These are phyloP conservation scores for Dipodomys ordii DNA, from an alignment of 2,113 vertebrate genomes.

Conservation along the genomic window DNA sequence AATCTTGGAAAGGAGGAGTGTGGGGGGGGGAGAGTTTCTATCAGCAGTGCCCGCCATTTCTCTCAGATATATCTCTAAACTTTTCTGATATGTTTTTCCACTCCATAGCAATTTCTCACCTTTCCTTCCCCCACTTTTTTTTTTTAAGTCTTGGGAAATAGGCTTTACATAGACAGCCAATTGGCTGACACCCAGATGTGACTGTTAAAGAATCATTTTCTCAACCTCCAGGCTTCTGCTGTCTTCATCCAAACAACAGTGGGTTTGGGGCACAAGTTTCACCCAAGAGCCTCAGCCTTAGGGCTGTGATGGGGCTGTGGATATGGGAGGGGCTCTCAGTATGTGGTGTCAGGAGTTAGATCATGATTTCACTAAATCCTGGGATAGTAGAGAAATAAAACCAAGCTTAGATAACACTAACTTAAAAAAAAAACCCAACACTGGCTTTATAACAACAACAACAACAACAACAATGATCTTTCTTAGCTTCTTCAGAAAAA, in stretches of 20 bases:
- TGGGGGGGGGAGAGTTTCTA: conserved; percentile 80
- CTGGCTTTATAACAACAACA: neutral
- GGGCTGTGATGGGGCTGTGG: neutral
- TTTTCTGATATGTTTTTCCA: conserved; percentile 84
- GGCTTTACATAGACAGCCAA: conserved; percentile 76
- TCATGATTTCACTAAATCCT: neutral
- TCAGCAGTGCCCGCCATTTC: conserved; percentile 79
- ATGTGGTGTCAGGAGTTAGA: neutral
- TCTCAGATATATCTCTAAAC: conserved; percentile 83
- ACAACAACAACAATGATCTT: too few species aligned
- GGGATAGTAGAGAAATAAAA: neutral
- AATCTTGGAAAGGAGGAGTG: conserved; percentile 80
- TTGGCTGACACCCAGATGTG: conserved; percentile 76
- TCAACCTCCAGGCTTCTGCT: conserved; percentile 53
- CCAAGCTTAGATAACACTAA: neutral
- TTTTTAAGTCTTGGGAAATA: conserved; percentile 85
- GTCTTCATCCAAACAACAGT: neutral
- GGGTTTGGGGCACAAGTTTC: neutral
- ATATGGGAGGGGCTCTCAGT: neutral
- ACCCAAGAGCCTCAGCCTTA: conserved; percentile 4
- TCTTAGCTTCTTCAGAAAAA: neutral
- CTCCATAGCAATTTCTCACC: conserved; percentile 77
- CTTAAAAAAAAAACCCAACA: neutral
- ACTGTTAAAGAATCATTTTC: conserved; percentile 60
- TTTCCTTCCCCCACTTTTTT: conserved; percentile 27